phyloP scores from a whole-genome alignment of 2,797 vertebrate species.

The Erethizon dorsatum region DNA sequence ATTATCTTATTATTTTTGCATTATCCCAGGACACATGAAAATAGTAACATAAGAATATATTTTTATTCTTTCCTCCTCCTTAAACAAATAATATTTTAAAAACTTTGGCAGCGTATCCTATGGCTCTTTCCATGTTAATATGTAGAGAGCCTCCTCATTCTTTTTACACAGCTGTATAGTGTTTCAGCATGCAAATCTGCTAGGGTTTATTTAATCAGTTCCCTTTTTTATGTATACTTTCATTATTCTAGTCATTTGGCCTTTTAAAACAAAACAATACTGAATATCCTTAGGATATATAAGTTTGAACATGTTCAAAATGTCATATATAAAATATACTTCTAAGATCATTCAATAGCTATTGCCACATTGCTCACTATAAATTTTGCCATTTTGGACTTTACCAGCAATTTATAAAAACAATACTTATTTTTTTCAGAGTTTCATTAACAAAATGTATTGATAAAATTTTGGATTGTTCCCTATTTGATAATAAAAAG shows the following conservation, averaged over 20 bases:
- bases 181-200: background rate
- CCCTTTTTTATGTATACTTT: background rate
- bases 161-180: background rate
- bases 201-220: background rate
- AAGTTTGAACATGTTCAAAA: background rate
- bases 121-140: background rate
- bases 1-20: background rate
- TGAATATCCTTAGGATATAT: background rate
- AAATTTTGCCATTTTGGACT: background rate
- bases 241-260: background rate
- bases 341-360: background rate
- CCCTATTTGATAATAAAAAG: background rate
- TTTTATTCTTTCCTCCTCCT: background rate
- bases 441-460: background rate
- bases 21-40: background rate
- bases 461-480: background rate
- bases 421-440: background rate
- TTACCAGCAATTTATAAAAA: background rate
- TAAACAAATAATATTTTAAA: background rate
- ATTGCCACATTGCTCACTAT: background rate
- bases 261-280: slow-evolving; percentile 15
- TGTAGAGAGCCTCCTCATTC: background rate
- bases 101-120: background rate
- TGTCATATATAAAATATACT: background rate
- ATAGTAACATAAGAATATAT: background rate